Conservation (phyloP, 35 echinoderm and acorn worm species). For the Heliocidaris erythrogramma region DNA sequence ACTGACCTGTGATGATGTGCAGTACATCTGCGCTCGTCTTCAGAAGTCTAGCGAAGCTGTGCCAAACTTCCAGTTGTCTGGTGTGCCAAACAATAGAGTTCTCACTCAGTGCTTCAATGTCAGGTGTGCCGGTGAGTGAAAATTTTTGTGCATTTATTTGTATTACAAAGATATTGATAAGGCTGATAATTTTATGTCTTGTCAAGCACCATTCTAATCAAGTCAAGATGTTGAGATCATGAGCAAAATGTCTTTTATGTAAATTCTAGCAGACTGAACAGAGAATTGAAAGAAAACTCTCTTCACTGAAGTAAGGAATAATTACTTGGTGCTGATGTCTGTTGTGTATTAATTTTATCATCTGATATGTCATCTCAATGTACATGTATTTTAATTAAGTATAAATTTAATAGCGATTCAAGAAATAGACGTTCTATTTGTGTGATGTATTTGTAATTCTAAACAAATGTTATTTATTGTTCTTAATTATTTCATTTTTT, state of each 20-base stretch:
- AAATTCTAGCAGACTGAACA: too few species aligned
- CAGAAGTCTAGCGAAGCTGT: constrained; percentile 51
- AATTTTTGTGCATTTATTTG: not conserved
- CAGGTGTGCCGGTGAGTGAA: constrained; percentile 67
- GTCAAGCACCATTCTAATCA: not conserved
- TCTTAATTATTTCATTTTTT: not conserved
- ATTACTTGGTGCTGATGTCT: too few species aligned
- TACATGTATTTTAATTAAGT: too few species aligned
- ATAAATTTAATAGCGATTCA: too few species aligned
- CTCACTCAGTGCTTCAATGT: constrained; percentile 82
- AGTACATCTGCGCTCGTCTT: constrained; percentile 81
- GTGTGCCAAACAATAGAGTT: constrained; percentile 65
- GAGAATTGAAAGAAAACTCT: too few species aligned
- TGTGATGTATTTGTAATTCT: not conserved
- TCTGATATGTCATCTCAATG: too few species aligned
- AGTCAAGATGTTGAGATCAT: too few species aligned
- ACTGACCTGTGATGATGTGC: constrained; percentile 68
- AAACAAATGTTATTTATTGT: not conserved
- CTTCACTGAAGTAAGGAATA: too few species aligned
- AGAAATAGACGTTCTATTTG: not conserved
- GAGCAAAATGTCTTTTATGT: too few species aligned
- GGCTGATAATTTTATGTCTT: not conserved
- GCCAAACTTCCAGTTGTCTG: constrained; percentile 79
- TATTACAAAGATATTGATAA: not conserved
- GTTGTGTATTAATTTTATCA: too few species aligned